These are phyloP conservation scores for Callopanchax toddi DNA, from an alignment of 2,113 vertebrate genomes.

Conservation along the genomic window DNA sequence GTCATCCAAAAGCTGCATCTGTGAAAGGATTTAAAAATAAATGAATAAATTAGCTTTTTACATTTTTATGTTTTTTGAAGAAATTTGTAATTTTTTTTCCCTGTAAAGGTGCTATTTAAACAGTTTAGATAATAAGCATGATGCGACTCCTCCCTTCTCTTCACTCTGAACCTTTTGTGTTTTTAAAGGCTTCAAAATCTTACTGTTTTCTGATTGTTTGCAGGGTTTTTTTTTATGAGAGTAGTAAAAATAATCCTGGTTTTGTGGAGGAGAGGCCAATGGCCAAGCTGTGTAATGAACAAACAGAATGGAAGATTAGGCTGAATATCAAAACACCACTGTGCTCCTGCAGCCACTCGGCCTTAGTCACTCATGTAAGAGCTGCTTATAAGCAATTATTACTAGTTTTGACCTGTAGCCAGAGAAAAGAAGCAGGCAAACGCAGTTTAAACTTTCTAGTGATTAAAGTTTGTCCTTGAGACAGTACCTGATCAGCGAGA, in stretches of 20 bases:
- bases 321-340: conserved; percentile 27
- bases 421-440: conserved; percentile 10
- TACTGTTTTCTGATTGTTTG: neutral
- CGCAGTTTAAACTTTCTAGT: conserved; percentile 9
- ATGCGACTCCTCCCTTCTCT: neutral
- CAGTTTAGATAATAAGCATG: neutral
- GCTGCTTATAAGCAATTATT: conserved; percentile 17
- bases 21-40: neutral
- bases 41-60: no score
- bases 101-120: no score
- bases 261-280: neutral
- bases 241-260: neutral
- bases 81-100: no score
- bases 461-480: conserved; percentile 37
- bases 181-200: neutral
- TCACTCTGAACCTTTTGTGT: neutral
- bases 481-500: conserved; percentile 1
- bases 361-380: conserved; percentile 11
- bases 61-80: no score
- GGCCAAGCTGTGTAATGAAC: neutral
- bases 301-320: conserved; percentile 25
- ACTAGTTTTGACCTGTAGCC: conserved; percentile 13
- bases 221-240: neutral
- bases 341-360: neutral
- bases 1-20: neutral